These are phyloP conservation scores for Cheilosia variabilis DNA, from an alignment of 2,888 invertebrate genomes.

Conservation along the genomic window DNA sequence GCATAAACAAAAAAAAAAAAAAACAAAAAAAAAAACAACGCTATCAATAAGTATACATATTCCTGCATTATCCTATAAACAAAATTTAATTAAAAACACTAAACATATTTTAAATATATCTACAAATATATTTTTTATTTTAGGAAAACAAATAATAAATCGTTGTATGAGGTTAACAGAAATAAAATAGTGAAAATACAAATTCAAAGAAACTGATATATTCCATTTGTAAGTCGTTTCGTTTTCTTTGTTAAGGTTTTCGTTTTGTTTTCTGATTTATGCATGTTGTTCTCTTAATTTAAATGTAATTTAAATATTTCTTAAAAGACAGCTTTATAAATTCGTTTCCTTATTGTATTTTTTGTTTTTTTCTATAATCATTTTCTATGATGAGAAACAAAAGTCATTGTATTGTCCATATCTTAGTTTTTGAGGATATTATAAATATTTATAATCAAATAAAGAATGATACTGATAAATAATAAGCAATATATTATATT, in stretches of 20 bases:
- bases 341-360: conserved; percentile 49
- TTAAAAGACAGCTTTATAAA: conserved; percentile 67
- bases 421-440: conserved; percentile 70
- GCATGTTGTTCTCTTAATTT: conserved; percentile 21
- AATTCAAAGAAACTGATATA: conserved; percentile 51
- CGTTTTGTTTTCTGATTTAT: conserved; percentile 5
- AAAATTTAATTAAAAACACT: conserved; percentile 28
- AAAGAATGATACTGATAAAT: conserved; percentile 74
- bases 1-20: conserved; percentile 42
- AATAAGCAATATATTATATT: conserved; percentile 68
- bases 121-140: conserved; percentile 29
- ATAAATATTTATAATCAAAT: conserved; percentile 56
- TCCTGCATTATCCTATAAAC: conserved; percentile 66
- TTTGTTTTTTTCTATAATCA: conserved; percentile 41
- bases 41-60: conserved; percentile 51
- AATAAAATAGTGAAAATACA: background rate
- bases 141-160: conserved; percentile 41
- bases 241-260: conserved; percentile 1
- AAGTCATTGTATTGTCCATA: conserved; percentile 66
- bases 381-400: conserved; percentile 33
- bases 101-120: conserved; percentile 12
- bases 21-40: conserved; percentile 1
- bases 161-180: conserved; percentile 11
- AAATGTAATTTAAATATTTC: conserved; percentile 46
- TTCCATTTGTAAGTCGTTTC: conserved; percentile 44